Evolutionary conservation across 2,888 invertebrate species (phyloP), one percentile per base, ranked within the genome.

Genomic region (Uropetala carovei): DNA sequence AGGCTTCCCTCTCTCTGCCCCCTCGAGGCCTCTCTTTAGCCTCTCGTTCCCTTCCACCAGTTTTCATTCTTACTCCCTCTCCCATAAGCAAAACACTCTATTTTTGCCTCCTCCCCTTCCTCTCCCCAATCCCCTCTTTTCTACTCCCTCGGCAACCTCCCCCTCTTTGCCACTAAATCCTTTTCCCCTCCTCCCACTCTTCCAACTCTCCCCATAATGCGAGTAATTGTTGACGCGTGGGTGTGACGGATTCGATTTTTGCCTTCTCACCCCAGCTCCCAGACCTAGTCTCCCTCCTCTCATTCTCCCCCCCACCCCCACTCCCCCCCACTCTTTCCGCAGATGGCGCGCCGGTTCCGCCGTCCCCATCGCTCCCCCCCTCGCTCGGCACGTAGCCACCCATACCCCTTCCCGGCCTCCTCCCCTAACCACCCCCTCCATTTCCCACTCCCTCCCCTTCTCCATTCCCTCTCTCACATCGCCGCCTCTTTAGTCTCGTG

Each of bases 351-450:
- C 22, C 68, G 16, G 18, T 81, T 64, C 59, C 57, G 60, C 59
- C 91, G 16, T 92, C 83, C 86, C 83, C 89, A 83, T 92, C 93
- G 92, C 85, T 57, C 60, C 92, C 27, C 91, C 86, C 92, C n/a
- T n/a, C 75, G 64, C 92, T 30, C 22, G 57, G 85, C 83, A 58
- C 57, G 92, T 68, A 68, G 43, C 92, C n/a, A n/a, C n/a, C 91
- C 89, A 84, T 68, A 93, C 92, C 93, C 92, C 93, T 93, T 93
- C 93, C 92, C 93, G 85, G 56, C 68, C 92, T 81, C 92, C 92
- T 68, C 84, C 92, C 93, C 93, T 93, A 93, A 93, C 94, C 94
- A 93, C 93, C 93, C 93, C 93, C 92, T 92, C 93, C 93, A 92
- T 93, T 93, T 93, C 93, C 14, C 43, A 57, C 83, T n/a, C 83